phyloP scores from a whole-genome alignment of 1,140 invertebrate genomes.

The Drosophila saltans region DNA sequence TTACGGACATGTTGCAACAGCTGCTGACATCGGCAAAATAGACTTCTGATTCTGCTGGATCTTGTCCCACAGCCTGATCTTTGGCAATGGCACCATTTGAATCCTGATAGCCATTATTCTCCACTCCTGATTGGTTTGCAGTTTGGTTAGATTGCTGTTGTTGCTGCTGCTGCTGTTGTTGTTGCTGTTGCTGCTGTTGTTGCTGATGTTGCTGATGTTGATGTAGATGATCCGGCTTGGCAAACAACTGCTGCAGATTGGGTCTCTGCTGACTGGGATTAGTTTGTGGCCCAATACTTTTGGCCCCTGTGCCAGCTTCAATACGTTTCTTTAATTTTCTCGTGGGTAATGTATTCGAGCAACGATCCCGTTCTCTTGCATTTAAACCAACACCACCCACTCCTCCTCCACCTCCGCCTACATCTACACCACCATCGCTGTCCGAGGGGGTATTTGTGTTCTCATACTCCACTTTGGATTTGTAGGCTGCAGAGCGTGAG shows the following conservation, averaged over 20 bases:
- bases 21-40: slow-evolving; percentile 95
- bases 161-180: slow-evolving; percentile 29
- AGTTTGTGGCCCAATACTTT: slow-evolving; percentile 75
- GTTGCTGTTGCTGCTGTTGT: slow-evolving; percentile 28
- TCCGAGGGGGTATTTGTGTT: slow-evolving; percentile 81
- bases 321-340: slow-evolving; percentile 84
- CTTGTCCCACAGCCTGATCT: slow-evolving; percentile 60
- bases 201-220: slow-evolving; percentile 24
- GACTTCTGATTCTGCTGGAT: slow-evolving; percentile 89
- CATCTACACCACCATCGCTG: slow-evolving; percentile 47
- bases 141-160: slow-evolving; percentile 17
- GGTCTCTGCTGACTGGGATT: slow-evolving; percentile 72
- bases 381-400: slow-evolving; percentile 70
- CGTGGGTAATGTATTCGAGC: slow-evolving; percentile 84
- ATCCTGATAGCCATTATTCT: slow-evolving; percentile 78
- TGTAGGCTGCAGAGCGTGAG: slow-evolving; percentile 44
- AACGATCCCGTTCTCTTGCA: slow-evolving; percentile 80
- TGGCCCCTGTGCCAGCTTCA: slow-evolving; percentile 82
- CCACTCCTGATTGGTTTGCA: slow-evolving; percentile 53
- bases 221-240: slow-evolving; percentile 44
- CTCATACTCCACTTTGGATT: slow-evolving; percentile 69
- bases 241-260: slow-evolving; percentile 84
- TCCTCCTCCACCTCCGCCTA: not conserved
- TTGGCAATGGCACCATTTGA: slow-evolving; percentile 68
- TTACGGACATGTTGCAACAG: slow-evolving; percentile 90